phyloP scores from a whole-genome alignment of 2,888 invertebrate genomes.

The Pheosia gnoma region DNA sequence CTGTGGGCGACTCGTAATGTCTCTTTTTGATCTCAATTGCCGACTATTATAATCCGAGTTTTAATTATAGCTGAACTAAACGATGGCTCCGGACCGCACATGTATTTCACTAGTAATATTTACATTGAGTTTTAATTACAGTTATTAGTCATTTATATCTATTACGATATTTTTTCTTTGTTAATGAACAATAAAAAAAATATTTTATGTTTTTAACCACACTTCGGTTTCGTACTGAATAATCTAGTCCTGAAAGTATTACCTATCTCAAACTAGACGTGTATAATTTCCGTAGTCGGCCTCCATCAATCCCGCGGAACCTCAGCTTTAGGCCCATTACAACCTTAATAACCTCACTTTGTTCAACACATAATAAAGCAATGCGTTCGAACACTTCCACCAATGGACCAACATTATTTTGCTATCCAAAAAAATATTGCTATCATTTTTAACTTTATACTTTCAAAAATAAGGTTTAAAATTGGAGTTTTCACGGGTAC shows the following conservation, averaged over 20 bases:
- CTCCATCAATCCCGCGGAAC: slow-evolving; percentile 30
- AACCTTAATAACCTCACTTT: slow-evolving; percentile 68
- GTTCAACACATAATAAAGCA: slow-evolving; percentile 73
- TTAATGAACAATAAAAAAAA: neutral
- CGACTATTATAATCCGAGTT: slow-evolving; percentile 49
- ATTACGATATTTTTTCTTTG: slow-evolving; percentile 9
- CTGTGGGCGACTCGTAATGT: slow-evolving; percentile 46
- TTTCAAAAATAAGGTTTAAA: slow-evolving; percentile 42
- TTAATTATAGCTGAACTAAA: slow-evolving; percentile 51
- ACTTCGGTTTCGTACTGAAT: too few species aligned
- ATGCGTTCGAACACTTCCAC: slow-evolving; percentile 53
- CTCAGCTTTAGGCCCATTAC: slow-evolving; percentile 45
- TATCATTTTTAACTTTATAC: slow-evolving; percentile 38
- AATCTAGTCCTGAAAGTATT: too few species aligned
- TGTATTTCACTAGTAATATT: slow-evolving; percentile 49
- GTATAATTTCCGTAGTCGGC: neutral
- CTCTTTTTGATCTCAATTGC: slow-evolving; percentile 58
- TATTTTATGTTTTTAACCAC: neutral
- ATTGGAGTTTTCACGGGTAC: slow-evolving; percentile 2
- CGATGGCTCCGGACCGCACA: slow-evolving; percentile 34
- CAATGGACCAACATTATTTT: slow-evolving; percentile 38
- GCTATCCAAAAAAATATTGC: slow-evolving; percentile 16
- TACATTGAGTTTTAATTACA: slow-evolving; percentile 41
- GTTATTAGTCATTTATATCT: slow-evolving; percentile 29
- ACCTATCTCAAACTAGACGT: too few species aligned